Base-by-base conservation (phyloP, 1,140 invertebrate species). In the Macrostomum lignano region DNA sequence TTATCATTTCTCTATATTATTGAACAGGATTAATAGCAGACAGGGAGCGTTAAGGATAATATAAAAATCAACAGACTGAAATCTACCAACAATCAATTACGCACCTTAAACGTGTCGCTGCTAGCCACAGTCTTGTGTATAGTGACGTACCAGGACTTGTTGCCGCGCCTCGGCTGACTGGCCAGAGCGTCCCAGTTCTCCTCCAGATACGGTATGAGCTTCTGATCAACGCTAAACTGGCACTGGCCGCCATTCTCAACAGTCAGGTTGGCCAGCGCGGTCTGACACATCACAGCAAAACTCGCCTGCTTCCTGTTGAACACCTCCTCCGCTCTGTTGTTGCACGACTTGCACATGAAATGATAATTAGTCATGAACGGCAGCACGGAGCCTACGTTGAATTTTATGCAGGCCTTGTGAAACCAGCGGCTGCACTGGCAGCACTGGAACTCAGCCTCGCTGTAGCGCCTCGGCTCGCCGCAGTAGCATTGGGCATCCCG, bases 181-280 rank as follows among this genome's bases (percentile, higher is more conserved):
- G 82, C 91, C 63, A 94, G 70, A 36, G 71, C 72, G 51, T 93
- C 84, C 84, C 84, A 93, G 49, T 93, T 74, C 43, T 73, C 71
- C 46, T 93, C 84, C 42, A 94, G 81, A 44, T 74, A 94, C 9
- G 84, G 81, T 46, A 93, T 86, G 29, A 94, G 88, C 39, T 93
- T 82, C 52, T 73, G 48, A 23, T 55, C 51, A 42, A 53, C 56
- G 4, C 55, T 58, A 42, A 61, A 59, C 36, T 47, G 41, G 22
- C 32, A 41, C 28, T 23, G 39, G 17, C 42, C 43, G 11, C 41
- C 32, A 46, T 68, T 69, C 21, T 67, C 62, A 49, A 78, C 73
- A 44, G 71, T 67, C 31, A 93, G 61, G 61, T 91, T 91, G 3
- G 78, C 81, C 39, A 93, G 67, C 1, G 81, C 76, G 29, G 79